These are phyloP conservation scores for Antennarius striatus DNA, from an alignment of 2,113 vertebrate species.

Conservation along the genomic window DNA sequence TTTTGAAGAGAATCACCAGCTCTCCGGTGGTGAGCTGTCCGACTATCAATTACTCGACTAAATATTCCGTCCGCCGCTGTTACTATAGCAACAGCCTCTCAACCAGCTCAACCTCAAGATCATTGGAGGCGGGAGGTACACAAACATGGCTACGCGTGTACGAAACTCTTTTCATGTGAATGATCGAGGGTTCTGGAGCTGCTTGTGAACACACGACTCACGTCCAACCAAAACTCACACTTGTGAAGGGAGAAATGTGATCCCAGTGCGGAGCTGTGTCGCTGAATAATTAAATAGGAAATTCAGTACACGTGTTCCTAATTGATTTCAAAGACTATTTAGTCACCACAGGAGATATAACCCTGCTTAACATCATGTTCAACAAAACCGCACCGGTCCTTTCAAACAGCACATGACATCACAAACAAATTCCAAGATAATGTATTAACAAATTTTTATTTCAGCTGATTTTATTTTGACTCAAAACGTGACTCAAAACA, in stretches of 20 bases:
- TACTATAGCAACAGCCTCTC: conserved; percentile 73
- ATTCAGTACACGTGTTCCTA: conserved; percentile 20
- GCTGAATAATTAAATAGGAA: conserved; percentile 41
- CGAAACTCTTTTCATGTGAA: background rate
- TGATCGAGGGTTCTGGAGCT: background rate
- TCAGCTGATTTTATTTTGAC: no score
- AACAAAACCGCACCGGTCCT: no score
- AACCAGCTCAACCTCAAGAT: conserved; percentile 7
- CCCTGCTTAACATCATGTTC: no score
- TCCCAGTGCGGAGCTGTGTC: background rate
- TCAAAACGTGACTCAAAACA: no score
- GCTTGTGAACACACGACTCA: background rate
- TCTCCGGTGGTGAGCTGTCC: background rate
- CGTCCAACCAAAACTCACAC: background rate
- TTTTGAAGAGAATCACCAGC: background rate
- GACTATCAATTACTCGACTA: background rate
- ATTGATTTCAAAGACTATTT: conserved; percentile 20
- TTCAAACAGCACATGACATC: no score
- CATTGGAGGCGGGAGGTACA: conserved; percentile 2
- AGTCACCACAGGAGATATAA: background rate
- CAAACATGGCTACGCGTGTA: background rate
- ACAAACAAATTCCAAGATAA: no score
- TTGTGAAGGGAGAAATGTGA: conserved; percentile 2
- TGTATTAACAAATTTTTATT: no score
- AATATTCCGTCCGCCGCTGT: conserved; percentile 34